These are phyloP conservation scores for Sinocyclocheilus anophthalmus DNA, from an alignment of 2,113 vertebrate genomes.

Conservation along the genomic window DNA sequence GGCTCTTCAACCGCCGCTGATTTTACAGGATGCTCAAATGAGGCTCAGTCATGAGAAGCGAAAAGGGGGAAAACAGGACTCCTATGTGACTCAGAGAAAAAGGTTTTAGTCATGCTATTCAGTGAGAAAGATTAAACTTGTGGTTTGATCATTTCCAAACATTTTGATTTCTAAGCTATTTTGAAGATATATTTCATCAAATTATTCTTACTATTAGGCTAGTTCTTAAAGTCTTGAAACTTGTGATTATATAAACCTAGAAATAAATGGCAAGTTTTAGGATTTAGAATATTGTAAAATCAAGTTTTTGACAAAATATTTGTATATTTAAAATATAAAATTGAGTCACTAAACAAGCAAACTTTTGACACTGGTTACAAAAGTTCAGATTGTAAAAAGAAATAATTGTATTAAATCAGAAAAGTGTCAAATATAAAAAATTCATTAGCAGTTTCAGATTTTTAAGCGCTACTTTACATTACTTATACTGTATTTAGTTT, in stretches of 20 bases:
- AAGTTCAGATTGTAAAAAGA: not conserved
- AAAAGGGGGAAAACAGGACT: not conserved
- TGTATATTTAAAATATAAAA: not conserved
- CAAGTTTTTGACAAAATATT: not conserved
- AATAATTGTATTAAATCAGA: not conserved
- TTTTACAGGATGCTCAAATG: constrained; percentile 49
- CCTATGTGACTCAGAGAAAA: constrained; percentile 20
- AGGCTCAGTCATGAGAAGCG: constrained; percentile 41
- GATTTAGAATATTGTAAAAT: not conserved
- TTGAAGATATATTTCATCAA: not conserved
- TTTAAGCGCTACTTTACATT: not conserved
- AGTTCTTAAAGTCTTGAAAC: not conserved
- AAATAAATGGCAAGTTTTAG: not conserved
- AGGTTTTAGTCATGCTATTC: constrained; percentile 12
- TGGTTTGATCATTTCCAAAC: not conserved
- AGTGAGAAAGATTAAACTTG: not conserved
- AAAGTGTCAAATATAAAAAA: not conserved
- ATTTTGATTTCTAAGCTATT: not conserved
- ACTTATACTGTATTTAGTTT: not conserved
- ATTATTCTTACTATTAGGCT: not conserved
- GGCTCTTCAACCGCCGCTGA: constrained; percentile 5
- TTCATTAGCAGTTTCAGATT: not conserved
- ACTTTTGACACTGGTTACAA: not conserved
- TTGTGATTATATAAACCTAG: not conserved
- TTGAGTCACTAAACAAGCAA: not conserved